A percentile compares a stretch with the other conserved stretches of the same genome.
Conservation (phyloP, 1,140 invertebrate genomes). For the Archivesica marissinica region DNA sequence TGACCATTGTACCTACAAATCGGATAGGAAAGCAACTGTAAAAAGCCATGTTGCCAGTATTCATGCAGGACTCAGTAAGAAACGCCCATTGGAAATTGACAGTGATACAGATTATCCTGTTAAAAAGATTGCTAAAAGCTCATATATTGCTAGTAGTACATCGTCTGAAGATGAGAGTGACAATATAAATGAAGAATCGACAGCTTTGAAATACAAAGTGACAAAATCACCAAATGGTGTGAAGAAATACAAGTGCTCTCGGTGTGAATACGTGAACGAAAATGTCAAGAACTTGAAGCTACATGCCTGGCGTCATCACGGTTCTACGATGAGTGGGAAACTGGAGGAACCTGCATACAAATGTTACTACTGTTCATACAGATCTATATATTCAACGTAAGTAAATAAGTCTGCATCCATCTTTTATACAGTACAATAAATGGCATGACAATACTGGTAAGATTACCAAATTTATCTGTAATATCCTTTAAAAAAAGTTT, state of each 20-base stretch:
- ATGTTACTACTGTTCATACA: slow-evolving; percentile 26
- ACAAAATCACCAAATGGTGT: neutral
- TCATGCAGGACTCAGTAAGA: slow-evolving; percentile 1
- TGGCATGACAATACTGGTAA: too few species aligned
- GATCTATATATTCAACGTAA: neutral
- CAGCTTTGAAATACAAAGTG: slow-evolving; percentile 33
- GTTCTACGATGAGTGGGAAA: neutral
- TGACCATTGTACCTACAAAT: slow-evolving; percentile 10
- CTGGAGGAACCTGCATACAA: neutral
- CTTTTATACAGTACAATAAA: too few species aligned
- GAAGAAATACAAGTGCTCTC: neutral
- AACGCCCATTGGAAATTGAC: slow-evolving; percentile 25
- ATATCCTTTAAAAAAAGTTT: too few species aligned
- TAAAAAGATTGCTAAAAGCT: neutral
- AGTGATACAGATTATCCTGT: slow-evolving; percentile 7
- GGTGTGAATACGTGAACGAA: slow-evolving; percentile 26
- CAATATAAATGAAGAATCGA: neutral
- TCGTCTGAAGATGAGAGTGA: neutral
- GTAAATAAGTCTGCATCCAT: neutral
- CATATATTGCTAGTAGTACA: neutral
- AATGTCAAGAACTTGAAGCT: neutral
- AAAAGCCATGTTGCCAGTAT: neutral
- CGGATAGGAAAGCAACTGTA: neutral
- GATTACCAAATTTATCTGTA: too few species aligned
- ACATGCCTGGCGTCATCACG: slow-evolving; percentile 2